phyloP scores from a whole-genome alignment of 2,888 invertebrate species.

The Eupithecia inturbata region DNA sequence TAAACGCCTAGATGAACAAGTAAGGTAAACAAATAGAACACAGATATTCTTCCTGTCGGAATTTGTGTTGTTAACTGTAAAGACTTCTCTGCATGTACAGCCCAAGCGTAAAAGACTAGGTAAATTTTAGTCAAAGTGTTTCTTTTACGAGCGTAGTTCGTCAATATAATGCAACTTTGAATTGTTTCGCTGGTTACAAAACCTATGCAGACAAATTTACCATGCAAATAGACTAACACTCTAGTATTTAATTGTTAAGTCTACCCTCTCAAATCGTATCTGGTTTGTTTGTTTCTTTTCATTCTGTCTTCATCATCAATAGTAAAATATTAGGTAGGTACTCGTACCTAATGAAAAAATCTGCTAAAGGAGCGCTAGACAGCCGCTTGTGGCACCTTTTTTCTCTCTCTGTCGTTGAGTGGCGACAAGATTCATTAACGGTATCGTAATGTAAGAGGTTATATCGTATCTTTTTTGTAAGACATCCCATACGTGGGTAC shows the following conservation, averaged over 20 bases:
- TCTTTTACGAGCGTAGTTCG: conserved; percentile 26
- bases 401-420: background rate
- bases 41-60: background rate
- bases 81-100: conserved; percentile 12
- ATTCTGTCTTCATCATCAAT: background rate
- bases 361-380: background rate
- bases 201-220: conserved; percentile 13
- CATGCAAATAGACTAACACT: background rate
- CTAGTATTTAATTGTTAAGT: background rate
- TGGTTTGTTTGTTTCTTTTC: background rate
- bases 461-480: conserved; percentile 21
- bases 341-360: background rate
- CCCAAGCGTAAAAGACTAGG: conserved; percentile 7
- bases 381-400: background rate
- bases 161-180: conserved; percentile 30
- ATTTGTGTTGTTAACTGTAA: background rate
- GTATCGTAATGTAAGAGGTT: conserved; percentile 28
- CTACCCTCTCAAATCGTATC: background rate
- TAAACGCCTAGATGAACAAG: too few species aligned
- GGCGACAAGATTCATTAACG: conserved; percentile 34
- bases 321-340: too few species aligned
- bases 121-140: conserved; percentile 26
- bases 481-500: conserved; percentile 13
- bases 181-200: conserved; percentile 7
- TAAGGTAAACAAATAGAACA: too few species aligned